Evolutionary conservation across 2,888 invertebrate genomes (phyloP).

Genomic region (Tineola bisselliella): DNA sequence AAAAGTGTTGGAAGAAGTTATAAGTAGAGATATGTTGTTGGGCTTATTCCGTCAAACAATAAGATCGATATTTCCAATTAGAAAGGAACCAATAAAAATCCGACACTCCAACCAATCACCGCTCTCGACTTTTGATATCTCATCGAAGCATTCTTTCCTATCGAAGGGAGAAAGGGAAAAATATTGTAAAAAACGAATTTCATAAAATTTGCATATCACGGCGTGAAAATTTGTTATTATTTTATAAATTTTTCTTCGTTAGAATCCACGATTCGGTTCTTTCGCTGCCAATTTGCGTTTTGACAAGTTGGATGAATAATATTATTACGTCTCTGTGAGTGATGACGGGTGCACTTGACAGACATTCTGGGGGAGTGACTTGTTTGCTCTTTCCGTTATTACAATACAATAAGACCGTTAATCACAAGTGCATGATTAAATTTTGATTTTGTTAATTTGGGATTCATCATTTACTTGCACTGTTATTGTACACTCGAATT

Average conservation of each 20-base stretch:
- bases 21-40: neutral
- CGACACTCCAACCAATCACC: constrained; percentile 15
- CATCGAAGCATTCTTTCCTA: constrained; percentile 15
- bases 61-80: constrained; percentile 17
- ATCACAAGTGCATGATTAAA: constrained; percentile 6
- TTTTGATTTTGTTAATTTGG: constrained; percentile 3
- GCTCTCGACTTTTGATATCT: constrained; percentile 13
- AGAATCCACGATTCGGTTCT: constrained; percentile 19
- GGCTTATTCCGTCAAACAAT: constrained; percentile 13
- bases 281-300: constrained; percentile 47
- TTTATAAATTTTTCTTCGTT: constrained; percentile 23
- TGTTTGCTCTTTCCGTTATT: constrained; percentile 18
- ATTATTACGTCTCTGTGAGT: constrained; percentile 34
- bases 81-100: constrained; percentile 16
- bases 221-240: constrained; percentile 23
- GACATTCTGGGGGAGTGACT: constrained; percentile 24
- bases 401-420: constrained; percentile 8
- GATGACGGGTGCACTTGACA: constrained; percentile 35
- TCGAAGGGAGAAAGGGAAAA: constrained; percentile 14
- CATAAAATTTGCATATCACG: constrained; percentile 20
- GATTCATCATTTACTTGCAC: neutral
- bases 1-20: neutral
- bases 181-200: constrained; percentile 14
- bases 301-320: constrained; percentile 56
- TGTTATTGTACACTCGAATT: too few species aligned